Base-by-base conservation (phyloP, 2,797 vertebrate species). In the Philypnodon macrostomus region DNA sequence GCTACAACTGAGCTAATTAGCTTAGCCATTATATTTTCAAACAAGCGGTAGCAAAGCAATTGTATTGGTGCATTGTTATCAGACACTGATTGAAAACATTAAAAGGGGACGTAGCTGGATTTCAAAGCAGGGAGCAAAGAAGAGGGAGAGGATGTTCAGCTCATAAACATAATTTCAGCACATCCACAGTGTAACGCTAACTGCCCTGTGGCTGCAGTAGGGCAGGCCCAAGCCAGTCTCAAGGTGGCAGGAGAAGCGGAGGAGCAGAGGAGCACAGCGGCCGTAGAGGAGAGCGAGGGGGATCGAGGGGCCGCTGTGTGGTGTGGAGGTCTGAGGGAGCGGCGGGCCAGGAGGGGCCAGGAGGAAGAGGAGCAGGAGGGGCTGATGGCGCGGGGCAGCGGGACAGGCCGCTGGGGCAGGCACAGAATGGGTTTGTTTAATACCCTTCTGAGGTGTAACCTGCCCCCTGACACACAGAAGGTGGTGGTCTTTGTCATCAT, bases 401-500 rank as follows among this genome's bases (percentile, higher is more conserved):
- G 92, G 84, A 67, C 87, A 33, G 79, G 89, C 49, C 78, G 90
- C 5, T 87, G 88, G 75, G 89, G 88, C 83, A 83, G 84, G 70
- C 90, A 86, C 70, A 85, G 79, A 80, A 82, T 88, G 85, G 91
- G 88, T 5, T 75, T 83, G 0, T 71, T 93, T 31, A 92, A 88
- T 67, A 87, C 92, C 18, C 75, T 97, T 79, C 90, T 97, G 58
- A 90, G 92, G 78, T 98, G 96, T 88, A 98, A 95, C 87, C 90
- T 98, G 71, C 93, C 93, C 58, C 94, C 94, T 0, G 94, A 96
- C 64, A 93, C 95, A 2, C 95, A 97, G 83, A 92, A 93, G 56
- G 89, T 94, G 58, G 95, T 97, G 81, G 94, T 98, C 63, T 96
- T 96, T 74, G 70, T 94, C 57, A 97, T 98, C 85, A 92, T 98